Evolutionary conservation across 2,113 vertebrate species (phyloP), one percentile per base, ranked within the genome.

Genomic region (Forbesichthys agassizii): DNA sequence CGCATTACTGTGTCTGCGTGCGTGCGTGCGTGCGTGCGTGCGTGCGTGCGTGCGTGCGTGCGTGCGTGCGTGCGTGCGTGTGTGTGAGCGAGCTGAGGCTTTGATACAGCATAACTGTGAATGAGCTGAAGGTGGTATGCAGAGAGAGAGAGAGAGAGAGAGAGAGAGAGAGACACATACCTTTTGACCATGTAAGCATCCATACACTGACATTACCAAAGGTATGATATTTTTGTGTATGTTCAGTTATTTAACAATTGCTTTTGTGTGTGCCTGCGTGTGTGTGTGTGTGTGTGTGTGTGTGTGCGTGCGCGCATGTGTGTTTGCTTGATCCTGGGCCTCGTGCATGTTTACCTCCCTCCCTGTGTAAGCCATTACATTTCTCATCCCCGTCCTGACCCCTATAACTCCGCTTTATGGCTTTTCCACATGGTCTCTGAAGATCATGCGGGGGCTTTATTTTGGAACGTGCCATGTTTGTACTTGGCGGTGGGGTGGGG

Each of bases 381-480:
- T 84, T 87, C 85, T 85, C 87, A 84, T 87, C 86, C 83, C 69
- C 68, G 60, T 77, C 81, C 69, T 90, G 86, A 90, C 89, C 88
- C 73, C 83, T 75, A 85, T 81, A 88, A 89, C 88, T 92, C 73
- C 72, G 77, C 74, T 90, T 92, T 91, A 92, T 92, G 71, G 64
- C 83, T 92, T 93, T 92, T 92, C 90, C 92, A 92, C 90, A 90
- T 91, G 87, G 87, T 81, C 88, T 86, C 81, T 80, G 74, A 86
- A 90, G 88, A 90, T 91, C 85, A 86, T 73, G 78, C 70, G 78
- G 79, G 84, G 83, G 84, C 91, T 92, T 92, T 93, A 91, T 86
- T 91, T 93, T 93, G 92, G 92, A 92, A 61, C 36, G 27, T 57
- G 58, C 69, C 74, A 33, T 92, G 90, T 92, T 93, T 93, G 86